phyloP scores from a whole-genome alignment of 2,888 invertebrate species.

The Perithous albicinctus region DNA sequence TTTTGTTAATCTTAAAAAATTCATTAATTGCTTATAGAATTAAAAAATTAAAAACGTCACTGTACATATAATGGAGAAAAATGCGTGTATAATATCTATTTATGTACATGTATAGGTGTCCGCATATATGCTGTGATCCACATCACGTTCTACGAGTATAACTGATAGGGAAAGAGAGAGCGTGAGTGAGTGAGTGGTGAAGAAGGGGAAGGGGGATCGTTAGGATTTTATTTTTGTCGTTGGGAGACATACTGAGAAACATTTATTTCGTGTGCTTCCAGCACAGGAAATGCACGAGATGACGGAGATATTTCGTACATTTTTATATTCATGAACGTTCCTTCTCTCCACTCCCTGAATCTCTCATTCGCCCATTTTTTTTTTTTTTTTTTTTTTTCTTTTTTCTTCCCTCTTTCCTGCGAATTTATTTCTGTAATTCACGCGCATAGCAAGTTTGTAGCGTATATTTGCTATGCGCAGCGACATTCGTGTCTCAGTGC shows the following conservation, averaged over 20 bases:
- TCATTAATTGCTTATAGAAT: no score
- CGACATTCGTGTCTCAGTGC: conserved; percentile 18
- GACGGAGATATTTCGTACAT: conserved; percentile 58
- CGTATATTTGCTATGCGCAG: conserved; percentile 37
- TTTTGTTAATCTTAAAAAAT: no score
- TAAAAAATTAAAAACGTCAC: no score
- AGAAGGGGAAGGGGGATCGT: neutral
- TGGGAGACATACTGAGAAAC: conserved; percentile 53
- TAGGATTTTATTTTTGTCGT: conserved; percentile 54
- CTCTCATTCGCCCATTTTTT: conserved; percentile 11
- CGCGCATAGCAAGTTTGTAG: conserved; percentile 31
- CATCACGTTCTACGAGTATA: conserved; percentile 1
- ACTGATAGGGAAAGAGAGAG: neutral
- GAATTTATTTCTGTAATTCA: conserved; percentile 66
- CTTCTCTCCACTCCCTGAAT: conserved; percentile 19
- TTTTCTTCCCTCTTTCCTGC: conserved; percentile 17
- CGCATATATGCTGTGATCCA: conserved; percentile 4
- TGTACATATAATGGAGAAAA: no score
- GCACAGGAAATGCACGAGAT: conserved; percentile 51
- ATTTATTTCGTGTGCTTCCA: conserved; percentile 14
- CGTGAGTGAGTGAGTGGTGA: no score
- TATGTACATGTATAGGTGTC: neutral
- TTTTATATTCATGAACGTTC: conserved; percentile 61
- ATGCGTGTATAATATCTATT: conserved; percentile 2
- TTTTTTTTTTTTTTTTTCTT: conserved; percentile 8